phyloP scores from a whole-genome alignment of 2,797 vertebrate species.

The Euthynnus affinis region DNA sequence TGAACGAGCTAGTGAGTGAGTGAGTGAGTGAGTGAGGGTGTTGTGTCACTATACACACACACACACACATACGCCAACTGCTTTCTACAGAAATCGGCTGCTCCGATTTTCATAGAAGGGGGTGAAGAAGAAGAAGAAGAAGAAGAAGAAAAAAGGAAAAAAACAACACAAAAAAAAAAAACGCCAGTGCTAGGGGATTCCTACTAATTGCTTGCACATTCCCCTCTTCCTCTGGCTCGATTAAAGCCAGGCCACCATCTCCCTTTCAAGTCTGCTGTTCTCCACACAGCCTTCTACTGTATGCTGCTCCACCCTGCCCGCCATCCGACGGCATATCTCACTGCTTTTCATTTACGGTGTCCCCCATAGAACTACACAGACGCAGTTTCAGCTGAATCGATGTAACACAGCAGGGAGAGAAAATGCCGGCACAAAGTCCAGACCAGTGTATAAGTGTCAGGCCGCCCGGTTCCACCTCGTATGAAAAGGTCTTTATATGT shows the following conservation, averaged over 20 bases:
- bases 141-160: neutral
- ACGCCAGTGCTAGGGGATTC: constrained; percentile 71
- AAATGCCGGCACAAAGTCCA: constrained; percentile 32
- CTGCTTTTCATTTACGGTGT: constrained; percentile 56
- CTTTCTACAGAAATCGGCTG: constrained; percentile 71
- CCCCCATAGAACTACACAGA: constrained; percentile 31
- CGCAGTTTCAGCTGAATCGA: constrained; percentile 40
- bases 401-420: constrained; percentile 44
- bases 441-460: constrained; percentile 16
- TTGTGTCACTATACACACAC: constrained; percentile 21
- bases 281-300: constrained; percentile 55
- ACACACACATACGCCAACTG: constrained; percentile 38
- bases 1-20: constrained; percentile 9
- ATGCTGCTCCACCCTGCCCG: constrained; percentile 40
- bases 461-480: constrained; percentile 9
- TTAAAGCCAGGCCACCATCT: constrained; percentile 80
- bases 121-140: neutral
- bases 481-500: constrained; percentile 4
- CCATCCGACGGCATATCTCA: constrained; percentile 51
- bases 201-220: constrained; percentile 85
- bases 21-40: constrained; percentile 39
- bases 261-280: constrained; percentile 67
- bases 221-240: constrained; percentile 71
- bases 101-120: constrained; percentile 62
- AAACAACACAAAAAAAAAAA: neutral